Evolutionary conservation across 2,113 vertebrate species (phyloP).

Genomic region (Cephalopholis sonnerati): DNA sequence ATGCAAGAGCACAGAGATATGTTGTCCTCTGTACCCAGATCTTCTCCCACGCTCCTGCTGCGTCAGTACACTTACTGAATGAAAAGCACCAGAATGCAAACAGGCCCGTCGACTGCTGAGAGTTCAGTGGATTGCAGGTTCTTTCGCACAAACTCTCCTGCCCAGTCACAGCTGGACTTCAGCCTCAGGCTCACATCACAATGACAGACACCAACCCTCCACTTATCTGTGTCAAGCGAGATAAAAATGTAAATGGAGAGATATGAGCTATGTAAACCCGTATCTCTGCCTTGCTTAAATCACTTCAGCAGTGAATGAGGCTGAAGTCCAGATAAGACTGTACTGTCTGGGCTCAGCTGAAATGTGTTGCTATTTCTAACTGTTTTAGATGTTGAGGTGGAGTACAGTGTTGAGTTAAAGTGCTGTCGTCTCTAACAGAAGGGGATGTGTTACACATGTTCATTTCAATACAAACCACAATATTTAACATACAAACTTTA

Average conservation of each 20-base stretch:
- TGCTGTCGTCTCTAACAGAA: background rate
- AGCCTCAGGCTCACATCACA: conserved; percentile 71
- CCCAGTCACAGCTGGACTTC: conserved; percentile 81
- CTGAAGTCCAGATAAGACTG: conserved; percentile 64
- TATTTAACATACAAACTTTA: conserved; percentile 11
- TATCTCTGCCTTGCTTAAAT: conserved; percentile 51
- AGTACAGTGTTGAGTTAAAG: background rate
- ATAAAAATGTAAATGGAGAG: conserved; percentile 64
- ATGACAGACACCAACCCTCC: conserved; percentile 51
- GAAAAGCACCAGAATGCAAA: conserved; percentile 60
- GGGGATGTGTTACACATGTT: background rate
- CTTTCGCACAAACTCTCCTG: conserved; percentile 32
- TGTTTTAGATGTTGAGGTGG: background rate
- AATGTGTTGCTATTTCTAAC: background rate
- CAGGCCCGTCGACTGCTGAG: conserved; percentile 41
- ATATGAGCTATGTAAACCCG: conserved; percentile 37
- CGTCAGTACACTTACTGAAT: conserved; percentile 20
- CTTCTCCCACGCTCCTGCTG: background rate
- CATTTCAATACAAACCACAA: background rate
- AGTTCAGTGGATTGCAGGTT: conserved; percentile 54
- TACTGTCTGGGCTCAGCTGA: background rate
- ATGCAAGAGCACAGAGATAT: background rate
- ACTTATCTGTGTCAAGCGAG: conserved; percentile 77
- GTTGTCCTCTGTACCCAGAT: background rate
- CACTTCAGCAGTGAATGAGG: conserved; percentile 46